Evolutionary conservation across 2,888 invertebrate genomes (phyloP), one percentile per base, ranked within the genome.

Genomic region (Sarcophaga variegata): DNA sequence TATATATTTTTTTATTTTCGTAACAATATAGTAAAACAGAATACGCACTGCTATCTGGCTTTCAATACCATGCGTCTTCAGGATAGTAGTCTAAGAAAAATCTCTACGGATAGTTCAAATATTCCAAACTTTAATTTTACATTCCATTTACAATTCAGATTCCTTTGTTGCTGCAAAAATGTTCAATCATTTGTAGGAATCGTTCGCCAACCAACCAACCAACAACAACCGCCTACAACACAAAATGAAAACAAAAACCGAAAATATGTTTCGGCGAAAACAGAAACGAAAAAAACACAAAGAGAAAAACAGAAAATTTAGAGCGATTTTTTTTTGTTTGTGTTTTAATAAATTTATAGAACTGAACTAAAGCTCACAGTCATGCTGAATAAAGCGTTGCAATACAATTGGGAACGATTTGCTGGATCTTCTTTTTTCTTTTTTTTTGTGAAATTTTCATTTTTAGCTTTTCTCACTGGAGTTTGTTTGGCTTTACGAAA

Each of bases 351-450:
- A 86, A 86, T 78, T 81, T 81, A 49, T 49, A 78, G 70, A 77
- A 25, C 59, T 81, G 47, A 14, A 37, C 37, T 37, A 37, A 37
- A 54, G 64, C 49, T n/a, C 20, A 17, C 8, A 54, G 80, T 60
- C 66, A 59, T 75, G 63, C 70, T 49, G 25, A 75, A 67, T 27
- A n/a, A 72, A 69, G 75, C 81, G 71, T 54, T 69, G 66, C 67
- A 72, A 87, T 82, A 76, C 87, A n/a, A 63, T 81, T 27, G 85
- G 85, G 87, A 79, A 69, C 85, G 71, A 87, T 87, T 80, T 82
- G 37, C 49, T 82, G 76, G 72, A 72, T 67, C 62, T 79, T 4
- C 37, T 60, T 79, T 78, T 82, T 25, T 37, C 69, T 77, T 59
- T 17, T 49, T 71, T 71, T 49, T 49, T 49, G 6, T 69, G 20